Base-by-base conservation (phyloP, 2,113 vertebrate genomes). In the Channa maculata region DNA sequence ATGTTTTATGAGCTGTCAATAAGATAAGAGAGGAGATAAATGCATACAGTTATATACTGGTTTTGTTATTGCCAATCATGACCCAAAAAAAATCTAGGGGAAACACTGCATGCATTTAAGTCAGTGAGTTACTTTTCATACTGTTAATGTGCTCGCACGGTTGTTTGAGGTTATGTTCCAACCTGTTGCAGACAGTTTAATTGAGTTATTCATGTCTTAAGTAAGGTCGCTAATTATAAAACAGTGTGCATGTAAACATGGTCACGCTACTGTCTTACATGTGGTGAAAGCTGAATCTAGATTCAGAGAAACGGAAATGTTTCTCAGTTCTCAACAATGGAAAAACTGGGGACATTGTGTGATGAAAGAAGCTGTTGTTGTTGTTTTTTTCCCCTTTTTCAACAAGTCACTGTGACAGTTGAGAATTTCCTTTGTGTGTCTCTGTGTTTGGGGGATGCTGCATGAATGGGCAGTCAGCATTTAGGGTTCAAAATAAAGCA, bases 401-500 rank as follows among this genome's bases (percentile, higher is more conserved):
- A 77, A 79, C 85, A 87, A 69, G 74, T 82, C 65, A 61, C 52
- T 5, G 43, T 86, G 84, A 84, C 77, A 72, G 85, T 78, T 84
- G 74, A 86, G 82, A 84, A 71, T 86, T 84, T 86, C 78, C 82
- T 88, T 82, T 85, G 80, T 74, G 58, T 2, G 24, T 68, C 55
- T 78, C 71, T 64, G 76, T 88, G 87, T 84, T 83, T 6, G 36
- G 58, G 76, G 76, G 79, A 71, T 83, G 81, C 52, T 65, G 80
- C 69, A 76, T 86, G 73, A 89, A 92, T 81, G 79, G 78, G 78
- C 83, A 77, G 87, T 82, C 88, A 83, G 86, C 87, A 82, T 89
- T 89, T 83, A 78, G 71, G 77, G 68, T 85, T 82, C 54, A 91
- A 83, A 89, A 87, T 79, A 90, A 91, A 91, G 85, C 86, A 91